A percentile compares a stretch with the other conserved stretches of the same genome.
phyloP scores from a whole-genome alignment of 1,140 invertebrate species.

The Ips nitidus region DNA sequence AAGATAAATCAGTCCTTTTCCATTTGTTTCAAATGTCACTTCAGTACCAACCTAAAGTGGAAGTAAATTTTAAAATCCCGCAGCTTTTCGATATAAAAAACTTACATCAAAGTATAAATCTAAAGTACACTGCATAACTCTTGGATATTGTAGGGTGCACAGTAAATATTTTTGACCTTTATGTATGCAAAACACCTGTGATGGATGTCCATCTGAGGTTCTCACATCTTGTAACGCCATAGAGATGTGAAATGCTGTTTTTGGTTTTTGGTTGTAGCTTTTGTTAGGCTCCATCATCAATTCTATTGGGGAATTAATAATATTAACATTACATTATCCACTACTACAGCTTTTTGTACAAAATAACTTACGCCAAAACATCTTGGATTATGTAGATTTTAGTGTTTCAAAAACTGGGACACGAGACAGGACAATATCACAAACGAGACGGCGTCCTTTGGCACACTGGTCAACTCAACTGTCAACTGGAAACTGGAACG shows the following conservation, averaged over 20 bases:
- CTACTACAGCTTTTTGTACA: background rate
- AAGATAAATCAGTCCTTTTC: conserved; percentile 73
- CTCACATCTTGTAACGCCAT: conserved; percentile 78
- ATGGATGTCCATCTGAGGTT: conserved; percentile 60
- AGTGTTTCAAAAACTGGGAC: too few relatives aligned
- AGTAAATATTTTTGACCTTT: conserved; percentile 76
- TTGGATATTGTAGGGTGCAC: conserved; percentile 71
- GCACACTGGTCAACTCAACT: too few relatives aligned
- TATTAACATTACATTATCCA: background rate
- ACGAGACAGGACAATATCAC: too few relatives aligned
- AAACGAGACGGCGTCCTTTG: too few relatives aligned
- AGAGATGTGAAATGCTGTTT: conserved; percentile 82
- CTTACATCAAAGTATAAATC: conserved; percentile 76
- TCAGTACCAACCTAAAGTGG: conserved; percentile 56
- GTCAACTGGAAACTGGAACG: too few relatives aligned
- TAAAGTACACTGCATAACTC: conserved; percentile 66
- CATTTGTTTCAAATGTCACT: conserved; percentile 63
- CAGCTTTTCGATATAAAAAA: background rate
- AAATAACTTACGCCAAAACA: too few relatives aligned
- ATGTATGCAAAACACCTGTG: conserved; percentile 76
- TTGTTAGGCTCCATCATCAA: conserved; percentile 82
- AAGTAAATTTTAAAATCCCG: too few relatives aligned
- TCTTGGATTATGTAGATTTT: too few relatives aligned
- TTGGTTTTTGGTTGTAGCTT: conserved; percentile 80
- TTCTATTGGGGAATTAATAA: conserved; percentile 56